Base-by-base conservation (phyloP, 1,140 invertebrate genomes). In the Drosophila parabipectinata region DNA sequence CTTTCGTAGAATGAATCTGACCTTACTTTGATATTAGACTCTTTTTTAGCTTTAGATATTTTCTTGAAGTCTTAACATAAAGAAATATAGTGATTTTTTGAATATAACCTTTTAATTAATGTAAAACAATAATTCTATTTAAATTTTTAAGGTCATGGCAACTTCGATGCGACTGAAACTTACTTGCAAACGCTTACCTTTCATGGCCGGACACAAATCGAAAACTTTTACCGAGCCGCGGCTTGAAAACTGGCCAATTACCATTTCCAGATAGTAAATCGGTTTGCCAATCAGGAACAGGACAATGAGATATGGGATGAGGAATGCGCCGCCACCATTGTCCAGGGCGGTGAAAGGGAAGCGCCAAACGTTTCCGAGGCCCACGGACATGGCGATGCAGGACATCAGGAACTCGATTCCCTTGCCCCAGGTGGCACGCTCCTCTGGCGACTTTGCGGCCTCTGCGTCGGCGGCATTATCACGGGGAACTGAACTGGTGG, bases 311-410 rank as follows among this genome's bases (percentile, higher is more conserved):
- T 97, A 97, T 0, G 96, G 96, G 41, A 97, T 95, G 2, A 97
- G 91, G 87, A 97, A 97, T 0, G 95, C 95, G 2, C 95, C 96
- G 34, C 96, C 96, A n/a, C 96, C 96, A 89, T 97, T 96, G 66
- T 95, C 94, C 78, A 96, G 95, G 8, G 95, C 95, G 1, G 95
- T 94, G 84, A 96, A 97, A 0, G 96, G 96, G 91, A 97, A 97
- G 2, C 92, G 89, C 97, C 97, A 97, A 28, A 97, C 95, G 88
- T 97, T 98, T n/a, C 97, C 97, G 32, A 97, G 92, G 1, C 96
- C 96, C 8, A 97, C 95, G 1, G 96, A 97, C 92, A 97, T 96
- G 18, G 96, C 95, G 32, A 97, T 95, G 84, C 96, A 96, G 2
- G 96, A 96, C 91, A 97, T 94, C 3, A 98, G 92, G 89, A 97